A percentile compares a stretch with the other conserved stretches of the same genome.
Evolutionary conservation across 92 coral and sea anemone genomes (phyloP).

Genomic region (Diadumene lineata): DNA sequence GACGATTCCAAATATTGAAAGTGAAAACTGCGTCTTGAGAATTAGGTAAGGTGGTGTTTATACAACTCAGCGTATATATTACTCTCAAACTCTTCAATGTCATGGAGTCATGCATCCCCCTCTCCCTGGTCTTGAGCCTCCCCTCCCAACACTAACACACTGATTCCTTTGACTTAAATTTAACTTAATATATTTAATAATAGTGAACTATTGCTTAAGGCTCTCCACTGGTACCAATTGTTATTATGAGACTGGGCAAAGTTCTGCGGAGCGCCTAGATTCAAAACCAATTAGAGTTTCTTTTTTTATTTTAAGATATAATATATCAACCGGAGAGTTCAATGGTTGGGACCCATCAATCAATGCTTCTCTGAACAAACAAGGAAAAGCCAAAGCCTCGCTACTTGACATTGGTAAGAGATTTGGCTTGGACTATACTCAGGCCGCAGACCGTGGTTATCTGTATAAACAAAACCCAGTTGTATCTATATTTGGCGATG

Average conservation of each 20-base stretch:
- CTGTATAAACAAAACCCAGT: slow-evolving; percentile 93
- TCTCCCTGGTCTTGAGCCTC: too few relatives aligned
- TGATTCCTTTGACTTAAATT: too few relatives aligned
- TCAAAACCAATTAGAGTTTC: too few relatives aligned
- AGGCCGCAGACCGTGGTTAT: slow-evolving; percentile 81
- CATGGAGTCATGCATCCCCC: too few relatives aligned
- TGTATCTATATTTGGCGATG: slow-evolving; percentile 73
- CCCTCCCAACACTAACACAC: too few relatives aligned
- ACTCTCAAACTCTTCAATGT: too few relatives aligned
- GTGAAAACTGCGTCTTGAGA: slow-evolving; percentile 77
- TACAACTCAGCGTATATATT: too few relatives aligned
- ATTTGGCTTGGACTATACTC: slow-evolving; percentile 58
- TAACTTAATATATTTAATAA: too few relatives aligned
- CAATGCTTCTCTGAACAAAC: slow-evolving; percentile 77
- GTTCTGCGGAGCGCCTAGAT: too few relatives aligned
- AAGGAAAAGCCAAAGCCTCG: slow-evolving; percentile 32
- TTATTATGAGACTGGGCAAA: too few relatives aligned
- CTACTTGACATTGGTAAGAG: slow-evolving; percentile 69
- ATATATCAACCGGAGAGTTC: slow-evolving; percentile 95
- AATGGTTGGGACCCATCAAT: slow-evolving; percentile 87
- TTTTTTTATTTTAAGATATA: slow-evolving; percentile 90
- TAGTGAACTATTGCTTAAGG: too few relatives aligned
- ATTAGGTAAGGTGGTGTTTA: slow-evolving; percentile 59
- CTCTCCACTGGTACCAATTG: too few relatives aligned
- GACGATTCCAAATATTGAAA: slow-evolving; percentile 85